Percentiles rank a stretch among this genome's conserved stretches.
Evolutionary conservation across 2,888 invertebrate genomes (phyloP).

Genomic region (Arrhopalites spinosus): DNA sequence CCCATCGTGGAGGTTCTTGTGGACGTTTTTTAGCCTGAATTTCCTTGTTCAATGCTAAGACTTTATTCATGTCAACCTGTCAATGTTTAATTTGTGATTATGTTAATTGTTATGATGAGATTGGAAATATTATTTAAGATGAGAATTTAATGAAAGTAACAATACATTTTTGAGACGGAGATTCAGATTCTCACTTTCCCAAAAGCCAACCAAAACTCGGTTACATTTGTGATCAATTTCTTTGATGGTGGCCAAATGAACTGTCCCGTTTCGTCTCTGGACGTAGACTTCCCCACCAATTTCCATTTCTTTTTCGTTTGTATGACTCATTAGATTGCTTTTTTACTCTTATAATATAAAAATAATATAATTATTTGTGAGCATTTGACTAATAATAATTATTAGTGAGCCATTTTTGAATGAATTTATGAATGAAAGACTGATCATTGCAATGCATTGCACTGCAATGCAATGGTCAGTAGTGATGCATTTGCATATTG

Average conservation of each 20-base stretch:
- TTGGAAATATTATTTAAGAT: neutral
- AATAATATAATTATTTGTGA: too few species aligned
- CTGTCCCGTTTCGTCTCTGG: neutral
- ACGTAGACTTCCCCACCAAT: neutral
- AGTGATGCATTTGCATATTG: too few species aligned
- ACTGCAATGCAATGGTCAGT: too few species aligned
- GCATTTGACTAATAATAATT: too few species aligned
- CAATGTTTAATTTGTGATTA: neutral
- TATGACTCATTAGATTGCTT: too few species aligned
- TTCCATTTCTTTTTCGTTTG: too few species aligned
- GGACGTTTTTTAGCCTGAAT: neutral
- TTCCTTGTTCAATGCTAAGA: neutral
- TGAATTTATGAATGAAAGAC: too few species aligned
- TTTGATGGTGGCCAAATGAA: constrained; percentile 1
- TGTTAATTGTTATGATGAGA: neutral
- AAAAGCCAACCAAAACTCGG: neutral
- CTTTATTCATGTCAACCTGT: constrained; percentile 6
- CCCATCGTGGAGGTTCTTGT: neutral
- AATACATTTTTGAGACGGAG: neutral
- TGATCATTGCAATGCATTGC: too few species aligned
- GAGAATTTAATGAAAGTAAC: neutral
- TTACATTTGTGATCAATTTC: neutral
- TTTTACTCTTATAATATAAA: too few species aligned
- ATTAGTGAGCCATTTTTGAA: too few species aligned
- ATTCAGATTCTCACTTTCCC: neutral